phyloP scores from a whole-genome alignment of 35 echinoderm and acorn worm species.

The Stichopus chloronotus region DNA sequence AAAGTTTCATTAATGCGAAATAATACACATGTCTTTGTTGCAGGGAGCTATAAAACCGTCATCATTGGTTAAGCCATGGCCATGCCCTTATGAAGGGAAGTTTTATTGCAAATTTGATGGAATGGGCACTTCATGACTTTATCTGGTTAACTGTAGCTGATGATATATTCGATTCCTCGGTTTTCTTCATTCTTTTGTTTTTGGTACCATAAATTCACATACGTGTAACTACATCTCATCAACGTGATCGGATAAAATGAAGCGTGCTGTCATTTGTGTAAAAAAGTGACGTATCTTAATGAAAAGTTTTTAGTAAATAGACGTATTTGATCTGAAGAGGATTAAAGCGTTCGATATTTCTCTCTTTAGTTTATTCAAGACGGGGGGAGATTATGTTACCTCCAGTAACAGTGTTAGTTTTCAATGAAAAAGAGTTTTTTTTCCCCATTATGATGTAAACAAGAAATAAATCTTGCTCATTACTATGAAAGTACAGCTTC shows the following conservation, averaged over 20 bases:
- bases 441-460: too few relatives aligned
- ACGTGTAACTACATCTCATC: too few relatives aligned
- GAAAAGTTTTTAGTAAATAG: not conserved
- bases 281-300: conserved; percentile 1
- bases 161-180: not conserved
- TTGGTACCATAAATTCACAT: not conserved
- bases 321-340: not conserved
- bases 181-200: not conserved
- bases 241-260: not conserved
- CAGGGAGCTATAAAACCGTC: not conserved
- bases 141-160: conserved; percentile 20
- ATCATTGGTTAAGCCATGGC: not conserved
- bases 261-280: not conserved
- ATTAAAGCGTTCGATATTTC: not conserved
- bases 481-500: too few relatives aligned
- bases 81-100: not conserved
- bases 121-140: not conserved
- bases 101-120: not conserved
- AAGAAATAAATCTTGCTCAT: too few relatives aligned
- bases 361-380: not conserved
- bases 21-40: conserved; percentile 6
- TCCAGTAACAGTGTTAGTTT: not conserved
- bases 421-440: not conserved
- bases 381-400: not conserved
- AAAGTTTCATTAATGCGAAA: conserved; percentile 3